phyloP scores from a whole-genome alignment of 2,113 vertebrate species.

The Thomomys bottae region DNA sequence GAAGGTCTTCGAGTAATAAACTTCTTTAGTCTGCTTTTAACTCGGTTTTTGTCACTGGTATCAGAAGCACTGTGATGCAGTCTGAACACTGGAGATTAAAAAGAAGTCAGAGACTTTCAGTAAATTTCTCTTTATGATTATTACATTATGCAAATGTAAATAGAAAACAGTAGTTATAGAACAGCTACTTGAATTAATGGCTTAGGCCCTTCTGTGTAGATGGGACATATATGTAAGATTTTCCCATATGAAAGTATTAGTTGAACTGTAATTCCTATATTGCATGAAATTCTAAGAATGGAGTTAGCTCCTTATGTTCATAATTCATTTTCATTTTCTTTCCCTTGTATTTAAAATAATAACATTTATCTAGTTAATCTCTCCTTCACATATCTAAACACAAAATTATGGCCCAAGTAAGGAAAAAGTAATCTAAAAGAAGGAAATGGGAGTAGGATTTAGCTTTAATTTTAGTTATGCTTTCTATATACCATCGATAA shows the following conservation, averaged over 20 bases:
- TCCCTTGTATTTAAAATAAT: constrained; percentile 5
- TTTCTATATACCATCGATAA: neutral
- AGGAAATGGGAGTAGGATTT: neutral
- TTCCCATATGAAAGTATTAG: neutral
- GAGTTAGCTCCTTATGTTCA: neutral
- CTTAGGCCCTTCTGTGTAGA: constrained; percentile 1
- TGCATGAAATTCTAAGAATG: neutral
- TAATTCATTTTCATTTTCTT: constrained; percentile 24
- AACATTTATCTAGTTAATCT: constrained; percentile 33
- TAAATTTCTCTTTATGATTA: constrained; percentile 72
- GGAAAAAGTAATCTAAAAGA: constrained; percentile 12
- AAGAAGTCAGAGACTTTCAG: constrained; percentile 57
- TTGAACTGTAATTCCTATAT: neutral
- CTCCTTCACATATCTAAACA: neutral
- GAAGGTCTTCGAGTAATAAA: constrained; percentile 93
- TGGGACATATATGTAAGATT: constrained; percentile 9
- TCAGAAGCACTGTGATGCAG: constrained; percentile 93
- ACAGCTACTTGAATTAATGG: constrained; percentile 47
- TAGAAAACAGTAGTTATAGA: constrained; percentile 44
- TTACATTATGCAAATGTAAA: constrained; percentile 68
- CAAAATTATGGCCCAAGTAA: neutral
- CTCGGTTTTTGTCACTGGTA: constrained; percentile 90
- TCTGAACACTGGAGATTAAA: constrained; percentile 87
- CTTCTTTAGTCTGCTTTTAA: constrained; percentile 94
- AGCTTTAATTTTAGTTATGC: constrained; percentile 14